A percentile compares a stretch with the other conserved stretches of the same genome.
Conservation (phyloP, 1,140 invertebrate genomes). For the Heliconius eleuchia region DNA sequence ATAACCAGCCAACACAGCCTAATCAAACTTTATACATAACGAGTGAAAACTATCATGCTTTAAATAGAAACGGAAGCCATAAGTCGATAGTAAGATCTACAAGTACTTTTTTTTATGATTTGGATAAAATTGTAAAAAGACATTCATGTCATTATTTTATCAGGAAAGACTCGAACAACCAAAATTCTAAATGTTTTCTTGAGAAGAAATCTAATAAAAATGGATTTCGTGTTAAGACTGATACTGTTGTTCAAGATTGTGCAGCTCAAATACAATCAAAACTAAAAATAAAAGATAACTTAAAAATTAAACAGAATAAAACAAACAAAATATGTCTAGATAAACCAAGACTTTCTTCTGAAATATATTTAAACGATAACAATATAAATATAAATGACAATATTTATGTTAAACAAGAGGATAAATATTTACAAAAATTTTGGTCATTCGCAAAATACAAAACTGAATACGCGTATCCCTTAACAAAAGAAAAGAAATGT, state of each 20-base stretch:
- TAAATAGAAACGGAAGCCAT: slow-evolving; percentile 50
- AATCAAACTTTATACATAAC: slow-evolving; percentile 53
- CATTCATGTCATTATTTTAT: slow-evolving; percentile 62
- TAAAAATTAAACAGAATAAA: slow-evolving; percentile 47
- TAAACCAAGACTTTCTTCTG: slow-evolving; percentile 50
- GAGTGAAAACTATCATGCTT: slow-evolving; percentile 56
- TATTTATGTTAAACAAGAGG: slow-evolving; percentile 28
- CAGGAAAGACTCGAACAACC: slow-evolving; percentile 42
- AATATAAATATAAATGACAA: slow-evolving; percentile 28
- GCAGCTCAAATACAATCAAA: slow-evolving; percentile 51
- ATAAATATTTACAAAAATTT: slow-evolving; percentile 54
- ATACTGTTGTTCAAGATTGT: slow-evolving; percentile 62
- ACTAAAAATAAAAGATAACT: slow-evolving; percentile 43
- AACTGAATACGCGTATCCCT: slow-evolving; percentile 55
- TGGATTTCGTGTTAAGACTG: slow-evolving; percentile 47
- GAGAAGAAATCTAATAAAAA: slow-evolving; percentile 28
- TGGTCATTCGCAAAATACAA: slow-evolving; percentile 65
- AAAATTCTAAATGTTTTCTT: slow-evolving; percentile 12
- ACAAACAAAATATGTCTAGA: slow-evolving; percentile 41
- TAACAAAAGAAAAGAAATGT: slow-evolving; percentile 48
- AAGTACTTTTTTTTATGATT: slow-evolving; percentile 70
- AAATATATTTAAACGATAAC: slow-evolving; percentile 49
- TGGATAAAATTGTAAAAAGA: slow-evolving; percentile 63
- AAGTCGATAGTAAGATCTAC: slow-evolving; percentile 53
- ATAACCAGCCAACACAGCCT: slow-evolving; percentile 12